A percentile compares a stretch with the other conserved stretches of the same genome.
These are phyloP conservation scores for Aradus depressus DNA, from an alignment of 2,888 invertebrate genomes.

Conservation along the genomic window DNA sequence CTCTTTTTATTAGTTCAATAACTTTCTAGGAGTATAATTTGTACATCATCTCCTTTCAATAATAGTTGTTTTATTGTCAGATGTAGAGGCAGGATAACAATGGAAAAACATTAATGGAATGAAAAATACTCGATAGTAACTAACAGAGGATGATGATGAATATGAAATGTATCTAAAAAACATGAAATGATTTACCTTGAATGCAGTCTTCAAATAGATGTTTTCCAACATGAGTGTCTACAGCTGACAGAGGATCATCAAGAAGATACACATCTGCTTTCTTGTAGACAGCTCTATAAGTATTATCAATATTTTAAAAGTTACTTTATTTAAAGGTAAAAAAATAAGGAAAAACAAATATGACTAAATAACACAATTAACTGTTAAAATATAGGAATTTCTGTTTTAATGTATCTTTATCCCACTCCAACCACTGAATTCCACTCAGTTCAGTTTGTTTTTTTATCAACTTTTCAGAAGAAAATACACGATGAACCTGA, in stretches of 20 bases:
- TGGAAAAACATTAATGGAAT: neutral
- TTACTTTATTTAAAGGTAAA: neutral
- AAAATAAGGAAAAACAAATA: neutral
- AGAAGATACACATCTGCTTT: constrained; percentile 45
- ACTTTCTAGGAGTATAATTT: neutral
- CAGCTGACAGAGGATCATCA: constrained; percentile 47
- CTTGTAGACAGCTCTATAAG: constrained; percentile 42
- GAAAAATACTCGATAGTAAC: too few relatives aligned
- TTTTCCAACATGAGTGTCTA: constrained; percentile 43
- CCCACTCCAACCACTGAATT: too few relatives aligned
- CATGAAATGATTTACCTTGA: constrained; percentile 27
- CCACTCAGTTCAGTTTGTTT: too few relatives aligned
- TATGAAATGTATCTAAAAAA: neutral
- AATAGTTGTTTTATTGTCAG: neutral
- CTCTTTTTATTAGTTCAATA: neutral
- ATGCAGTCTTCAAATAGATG: constrained; percentile 45
- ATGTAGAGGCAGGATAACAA: neutral
- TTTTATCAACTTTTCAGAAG: too few relatives aligned
- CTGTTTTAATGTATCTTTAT: too few relatives aligned
- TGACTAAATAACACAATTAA: neutral
- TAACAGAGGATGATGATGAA: neutral
- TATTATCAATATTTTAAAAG: constrained; percentile 2
- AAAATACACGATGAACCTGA: too few relatives aligned
- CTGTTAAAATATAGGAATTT: neutral
- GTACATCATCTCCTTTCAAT: neutral